phyloP scores from a whole-genome alignment of 1,140 invertebrate genomes.

The Propsilocerus akamusi region DNA sequence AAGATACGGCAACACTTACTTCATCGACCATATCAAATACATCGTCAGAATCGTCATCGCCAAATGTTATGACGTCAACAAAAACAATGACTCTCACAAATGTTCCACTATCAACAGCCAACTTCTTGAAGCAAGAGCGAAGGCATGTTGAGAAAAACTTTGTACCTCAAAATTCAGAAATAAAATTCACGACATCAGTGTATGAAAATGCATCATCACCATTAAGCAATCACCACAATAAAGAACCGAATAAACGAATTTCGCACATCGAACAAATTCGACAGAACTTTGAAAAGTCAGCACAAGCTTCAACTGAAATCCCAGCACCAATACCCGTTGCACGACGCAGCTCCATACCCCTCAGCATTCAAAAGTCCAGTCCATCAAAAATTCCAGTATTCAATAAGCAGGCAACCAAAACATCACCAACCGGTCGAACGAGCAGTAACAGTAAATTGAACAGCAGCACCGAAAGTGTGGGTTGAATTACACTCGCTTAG shows the following conservation, averaged over 20 bases:
- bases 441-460: neutral
- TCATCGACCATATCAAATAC: neutral
- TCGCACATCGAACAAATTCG: slow-evolving; percentile 27
- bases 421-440: slow-evolving; percentile 6
- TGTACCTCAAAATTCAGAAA: slow-evolving; percentile 29
- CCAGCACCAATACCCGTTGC: slow-evolving; percentile 7
- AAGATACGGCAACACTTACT: neutral
- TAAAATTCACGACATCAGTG: slow-evolving; percentile 35
- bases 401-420: slow-evolving; percentile 12
- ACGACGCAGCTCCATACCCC: slow-evolving; percentile 16
- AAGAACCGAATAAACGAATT: slow-evolving; percentile 21
- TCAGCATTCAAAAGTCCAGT: slow-evolving; percentile 14
- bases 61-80: neutral
- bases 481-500: neutral
- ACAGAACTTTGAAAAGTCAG: slow-evolving; percentile 26
- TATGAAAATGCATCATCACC: slow-evolving; percentile 28
- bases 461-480: neutral
- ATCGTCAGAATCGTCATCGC: neutral
- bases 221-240: slow-evolving; percentile 12
- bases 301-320: slow-evolving; percentile 9
- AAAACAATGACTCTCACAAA: neutral
- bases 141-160: slow-evolving; percentile 24
- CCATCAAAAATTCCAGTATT: slow-evolving; percentile 30
- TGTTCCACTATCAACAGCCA: slow-evolving; percentile 11
- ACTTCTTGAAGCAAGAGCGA: slow-evolving; percentile 27